Base-by-base conservation (phyloP, 1,140 invertebrate species). In the Zaprionus ornatus region DNA sequence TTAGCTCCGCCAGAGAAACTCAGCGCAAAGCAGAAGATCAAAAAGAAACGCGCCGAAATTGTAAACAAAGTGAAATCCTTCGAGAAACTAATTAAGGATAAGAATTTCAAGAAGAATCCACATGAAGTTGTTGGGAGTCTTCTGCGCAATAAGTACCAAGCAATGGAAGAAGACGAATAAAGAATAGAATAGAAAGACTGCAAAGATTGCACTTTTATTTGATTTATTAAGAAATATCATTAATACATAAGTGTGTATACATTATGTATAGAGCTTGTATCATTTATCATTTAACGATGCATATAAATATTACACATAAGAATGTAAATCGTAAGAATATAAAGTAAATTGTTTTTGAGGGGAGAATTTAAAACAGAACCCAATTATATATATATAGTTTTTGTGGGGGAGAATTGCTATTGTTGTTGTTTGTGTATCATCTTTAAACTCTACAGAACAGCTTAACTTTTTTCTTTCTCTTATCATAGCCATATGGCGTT, bases 221-320 rank as follows among this genome's bases (percentile, higher is more conserved):
- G 68, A 65, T 86, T 87, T 87, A 91, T 86, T 91, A 87, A 79
- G 83, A 87, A 75, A 56, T 91, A 91, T 81, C 52, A 79, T 91
- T 91, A 91, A 91, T 87, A 81, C 68, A 67, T 67, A 60, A 69
- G 40, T 45, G n/a, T 50, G 17, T 80, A 72, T 85, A 79, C 65
- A 78, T 86, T 77, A 84, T 72, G 68, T 74, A 74, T 87, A 73
- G 61, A 66, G 57, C 17, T 66, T 37, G 7, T 74, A 68, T 32
- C 13, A 37, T 90, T 77, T 81, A 87, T 87, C 77, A 87, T 73
- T 80, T 88, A 87, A 87, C 84, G 74, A 69, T 83, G 82, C 82
- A 82, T 82, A 79, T 90, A 82, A 85, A 90, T 90, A 80, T 83
- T 91, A 91, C 77, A 87, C 60, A 76, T 83, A 81, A 81, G 73